Percentiles rank a stretch among this genome's conserved stretches.
These are phyloP conservation scores for Odontocolon sp. DNA, from an alignment of 2,888 invertebrate genomes.

Conservation along the genomic window DNA sequence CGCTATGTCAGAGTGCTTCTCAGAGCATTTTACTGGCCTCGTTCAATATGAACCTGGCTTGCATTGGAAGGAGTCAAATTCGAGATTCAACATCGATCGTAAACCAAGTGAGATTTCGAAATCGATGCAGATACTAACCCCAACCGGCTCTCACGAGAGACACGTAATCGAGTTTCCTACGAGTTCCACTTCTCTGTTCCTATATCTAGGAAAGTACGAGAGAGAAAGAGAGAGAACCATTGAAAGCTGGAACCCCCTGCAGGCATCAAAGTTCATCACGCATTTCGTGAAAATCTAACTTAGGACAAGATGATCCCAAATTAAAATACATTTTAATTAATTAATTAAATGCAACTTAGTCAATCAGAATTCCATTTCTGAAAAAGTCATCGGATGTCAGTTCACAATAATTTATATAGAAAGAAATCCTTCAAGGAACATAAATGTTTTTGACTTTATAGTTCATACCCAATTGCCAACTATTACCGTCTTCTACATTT, in stretches of 20 bases:
- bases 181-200: constrained; percentile 39
- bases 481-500: constrained; percentile 68
- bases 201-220: constrained; percentile 2
- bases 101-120: not conserved
- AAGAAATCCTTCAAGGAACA: not conserved
- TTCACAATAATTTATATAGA: not conserved
- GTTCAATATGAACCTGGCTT: not conserved
- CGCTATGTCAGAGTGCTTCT: not conserved
- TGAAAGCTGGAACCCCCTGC: constrained; percentile 4
- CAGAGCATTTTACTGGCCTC: constrained; percentile 11
- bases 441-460: constrained; percentile 65
- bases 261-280: constrained; percentile 34
- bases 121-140: constrained; percentile 5
- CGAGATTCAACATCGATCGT: constrained; percentile 19
- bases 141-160: constrained; percentile 32
- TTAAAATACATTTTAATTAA: no score
- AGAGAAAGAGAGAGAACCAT: constrained; percentile 5
- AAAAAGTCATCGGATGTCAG: not conserved
- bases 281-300: constrained; percentile 11
- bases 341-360: no score
- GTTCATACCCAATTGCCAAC: constrained; percentile 70
- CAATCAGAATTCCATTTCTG: not conserved
- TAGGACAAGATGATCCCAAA: constrained; percentile 10
- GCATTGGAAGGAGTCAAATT: not conserved
- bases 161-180: constrained; percentile 54